Evolutionary conservation across 2,113 vertebrate genomes (phyloP).

Genomic region (Camelus dromedarius): DNA sequence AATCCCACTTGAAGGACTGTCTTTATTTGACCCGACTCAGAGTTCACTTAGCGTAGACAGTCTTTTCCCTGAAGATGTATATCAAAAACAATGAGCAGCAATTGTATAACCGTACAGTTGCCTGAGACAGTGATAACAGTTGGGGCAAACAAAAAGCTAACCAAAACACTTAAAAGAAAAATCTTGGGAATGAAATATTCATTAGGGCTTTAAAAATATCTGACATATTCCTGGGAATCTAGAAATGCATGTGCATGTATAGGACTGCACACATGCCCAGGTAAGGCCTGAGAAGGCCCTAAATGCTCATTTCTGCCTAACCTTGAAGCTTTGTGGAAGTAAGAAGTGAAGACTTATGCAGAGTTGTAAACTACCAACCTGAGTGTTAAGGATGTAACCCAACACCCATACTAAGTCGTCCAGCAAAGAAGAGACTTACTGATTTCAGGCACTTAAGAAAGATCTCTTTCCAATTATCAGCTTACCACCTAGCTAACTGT

Average conservation of each 20-base stretch:
- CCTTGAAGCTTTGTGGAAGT: not conserved
- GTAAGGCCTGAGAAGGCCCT: not conserved
- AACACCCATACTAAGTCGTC: not conserved
- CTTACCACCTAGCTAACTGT: not conserved
- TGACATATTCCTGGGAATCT: not conserved
- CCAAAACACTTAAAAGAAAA: not conserved
- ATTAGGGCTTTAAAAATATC: not conserved
- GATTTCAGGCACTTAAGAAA: not conserved
- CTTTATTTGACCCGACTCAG: conserved; percentile 13
- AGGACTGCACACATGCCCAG: not conserved
- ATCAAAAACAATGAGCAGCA: conserved; percentile 3
- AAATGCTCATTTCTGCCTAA: not conserved
- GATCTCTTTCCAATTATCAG: not conserved
- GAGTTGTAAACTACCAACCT: not conserved
- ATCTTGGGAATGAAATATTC: not conserved
- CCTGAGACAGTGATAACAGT: not conserved
- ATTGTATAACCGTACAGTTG: not conserved
- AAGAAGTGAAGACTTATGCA: not conserved
- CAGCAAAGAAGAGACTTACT: not conserved
- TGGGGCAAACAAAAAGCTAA: not conserved
- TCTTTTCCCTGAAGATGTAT: not conserved
- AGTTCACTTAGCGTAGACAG: not conserved
- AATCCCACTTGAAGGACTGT: not conserved
- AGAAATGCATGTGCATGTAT: not conserved
- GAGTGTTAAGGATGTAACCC: not conserved